Base-by-base conservation (phyloP, 2,888 invertebrate species). In the Bruchidius siliquastri region DNA sequence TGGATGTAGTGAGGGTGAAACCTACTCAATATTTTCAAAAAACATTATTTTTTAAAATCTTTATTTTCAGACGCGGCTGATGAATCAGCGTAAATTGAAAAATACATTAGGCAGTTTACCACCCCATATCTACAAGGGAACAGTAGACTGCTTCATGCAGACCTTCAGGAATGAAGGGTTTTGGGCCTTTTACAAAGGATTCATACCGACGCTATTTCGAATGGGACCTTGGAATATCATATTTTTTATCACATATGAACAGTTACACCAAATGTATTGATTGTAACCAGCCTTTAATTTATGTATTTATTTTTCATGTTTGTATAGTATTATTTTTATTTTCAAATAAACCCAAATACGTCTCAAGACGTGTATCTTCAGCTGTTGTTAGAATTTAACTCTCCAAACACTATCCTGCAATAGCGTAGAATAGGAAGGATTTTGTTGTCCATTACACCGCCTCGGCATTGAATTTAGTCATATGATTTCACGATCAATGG, bases 171-270 rank as follows among this genome's bases (percentile, higher is more conserved):
- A 91, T 85, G 97, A 98, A 88, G 97, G 98, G 2, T 87, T 94
- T 78, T 87, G 90, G 81, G 97, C 97, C 49, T 89, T 98, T 73
- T 98, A 98, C 88, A 97, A 96, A 89, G 98, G 97, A 26, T 97
- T 98, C 87, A 89, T 97, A 79, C 98, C 98, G n/a, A 96, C 97
- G 22, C 95, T 96, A 93, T 90, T 98, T 79, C 91, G 97, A 79
- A 95, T 98, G 93, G 97, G 97, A 0, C 97, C 98, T 4, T 98
- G 97, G 97, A 97, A 97, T 88, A 93, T 98, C 78, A 97, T 97
- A 85, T 97, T 97, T 89, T 97, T 97, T 88, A 90, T 97, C 84
- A 94, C 95, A 10, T 97, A 96, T 86, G 97, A 97, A 86, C 96
- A 96, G 86, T 89, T 97, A 77, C 96, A 96, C 86, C 90, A 90